A percentile compares a stretch with the other conserved stretches of the same genome.
Conservation (phyloP, 2,888 invertebrate species). For the Phymatocera aterrima region DNA sequence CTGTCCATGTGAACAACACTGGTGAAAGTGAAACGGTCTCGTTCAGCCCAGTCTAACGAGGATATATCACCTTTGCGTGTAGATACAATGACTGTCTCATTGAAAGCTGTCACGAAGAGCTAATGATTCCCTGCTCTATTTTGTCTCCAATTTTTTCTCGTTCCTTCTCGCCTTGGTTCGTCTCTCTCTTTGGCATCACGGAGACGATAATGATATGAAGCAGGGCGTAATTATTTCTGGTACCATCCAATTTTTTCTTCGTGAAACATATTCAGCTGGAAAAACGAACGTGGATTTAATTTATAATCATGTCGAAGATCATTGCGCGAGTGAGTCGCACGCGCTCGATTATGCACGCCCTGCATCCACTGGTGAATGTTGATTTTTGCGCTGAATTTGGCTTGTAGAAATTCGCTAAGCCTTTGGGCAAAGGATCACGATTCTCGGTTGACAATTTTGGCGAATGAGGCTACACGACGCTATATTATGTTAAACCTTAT, state of each 20-base stretch:
- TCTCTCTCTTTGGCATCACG: too few relatives aligned
- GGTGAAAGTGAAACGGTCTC: slow-evolving; percentile 37
- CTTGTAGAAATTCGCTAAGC: slow-evolving; percentile 38
- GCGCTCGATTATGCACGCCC: background rate
- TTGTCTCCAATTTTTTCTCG: background rate
- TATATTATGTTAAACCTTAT: background rate
- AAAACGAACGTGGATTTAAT: background rate
- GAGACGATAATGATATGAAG: too few relatives aligned
- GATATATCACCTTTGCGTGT: background rate
- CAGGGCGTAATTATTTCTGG: background rate
- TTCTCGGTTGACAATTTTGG: slow-evolving; percentile 31
- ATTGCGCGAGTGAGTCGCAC: background rate
- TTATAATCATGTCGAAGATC: background rate
- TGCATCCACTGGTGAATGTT: slow-evolving; percentile 13
- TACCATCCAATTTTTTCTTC: background rate
- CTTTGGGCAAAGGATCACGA: slow-evolving; percentile 4
- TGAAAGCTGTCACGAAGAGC: slow-evolving; percentile 16
- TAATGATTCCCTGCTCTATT: background rate
- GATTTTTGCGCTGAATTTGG: slow-evolving; percentile 38
- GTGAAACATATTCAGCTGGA: background rate
- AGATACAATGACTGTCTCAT: slow-evolving; percentile 11
- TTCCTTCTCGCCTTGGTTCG: background rate
- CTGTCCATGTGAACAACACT: background rate
- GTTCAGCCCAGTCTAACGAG: slow-evolving; percentile 14
- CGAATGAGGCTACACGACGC: slow-evolving; percentile 36